Percentiles rank a stretch among this genome's conserved stretches.
Evolutionary conservation across 1,140 invertebrate species (phyloP).

Genomic region (Drosophila kikkawai): DNA sequence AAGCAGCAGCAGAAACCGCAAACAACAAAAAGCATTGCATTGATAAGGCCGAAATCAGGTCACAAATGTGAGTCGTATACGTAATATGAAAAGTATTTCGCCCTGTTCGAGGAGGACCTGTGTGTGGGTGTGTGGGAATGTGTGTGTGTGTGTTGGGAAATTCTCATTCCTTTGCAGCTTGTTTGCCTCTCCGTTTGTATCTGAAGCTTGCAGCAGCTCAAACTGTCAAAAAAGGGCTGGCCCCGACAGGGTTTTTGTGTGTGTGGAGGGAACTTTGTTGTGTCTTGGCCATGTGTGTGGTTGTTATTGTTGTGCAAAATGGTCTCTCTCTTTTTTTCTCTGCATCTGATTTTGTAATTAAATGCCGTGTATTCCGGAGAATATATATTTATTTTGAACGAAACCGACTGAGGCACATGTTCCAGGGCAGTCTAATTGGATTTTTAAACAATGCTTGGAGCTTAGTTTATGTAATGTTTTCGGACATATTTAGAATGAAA

Average conservation of each 20-base stretch:
- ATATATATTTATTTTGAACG: slow-evolving; percentile 16
- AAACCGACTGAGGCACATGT: slow-evolving; percentile 1
- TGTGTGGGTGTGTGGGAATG: slow-evolving; percentile 12
- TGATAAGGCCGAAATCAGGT: slow-evolving; percentile 81
- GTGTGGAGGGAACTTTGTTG: slow-evolving; percentile 37
- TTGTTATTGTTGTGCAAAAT: slow-evolving; percentile 10
- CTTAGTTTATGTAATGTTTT: background rate
- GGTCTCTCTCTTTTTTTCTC: slow-evolving; percentile 3
- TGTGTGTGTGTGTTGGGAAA: slow-evolving; percentile 15
- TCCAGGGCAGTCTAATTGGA: slow-evolving; percentile 16
- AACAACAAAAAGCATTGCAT: slow-evolving; percentile 72
- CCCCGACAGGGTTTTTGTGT: slow-evolving; percentile 34
- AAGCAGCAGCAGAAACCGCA: slow-evolving; percentile 30
- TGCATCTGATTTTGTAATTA: slow-evolving; percentile 53
- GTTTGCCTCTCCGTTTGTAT: slow-evolving; percentile 44
- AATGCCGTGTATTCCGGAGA: slow-evolving; percentile 18
- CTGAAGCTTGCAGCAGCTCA: slow-evolving; percentile 45
- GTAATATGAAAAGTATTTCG: slow-evolving; percentile 75
- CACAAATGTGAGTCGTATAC: slow-evolving; percentile 72
- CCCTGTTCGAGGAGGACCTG: slow-evolving; percentile 50
- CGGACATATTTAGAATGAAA: background rate
- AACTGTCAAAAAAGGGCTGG: slow-evolving; percentile 52
- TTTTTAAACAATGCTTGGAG: background rate
- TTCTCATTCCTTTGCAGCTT: slow-evolving; percentile 32
- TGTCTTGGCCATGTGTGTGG: slow-evolving; percentile 26